Evolutionary conservation across 2,797 vertebrate genomes (phyloP).

Genomic region (Cacajao melanocephalus): DNA sequence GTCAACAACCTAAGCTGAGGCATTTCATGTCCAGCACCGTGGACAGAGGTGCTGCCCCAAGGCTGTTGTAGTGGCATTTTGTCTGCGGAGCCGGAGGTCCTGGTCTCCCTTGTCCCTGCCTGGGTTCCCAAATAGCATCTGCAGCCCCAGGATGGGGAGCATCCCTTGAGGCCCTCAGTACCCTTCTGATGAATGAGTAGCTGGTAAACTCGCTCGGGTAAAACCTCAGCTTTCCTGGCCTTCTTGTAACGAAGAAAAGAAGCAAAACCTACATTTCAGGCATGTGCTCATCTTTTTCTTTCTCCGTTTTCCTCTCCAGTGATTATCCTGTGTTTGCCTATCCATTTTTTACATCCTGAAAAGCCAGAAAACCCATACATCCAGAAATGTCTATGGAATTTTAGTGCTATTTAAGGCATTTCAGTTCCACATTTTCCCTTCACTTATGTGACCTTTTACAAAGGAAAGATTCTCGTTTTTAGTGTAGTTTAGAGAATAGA

Average conservation of each 20-base stretch:
- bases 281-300: background rate
- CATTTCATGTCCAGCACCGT: background rate
- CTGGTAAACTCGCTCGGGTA: background rate
- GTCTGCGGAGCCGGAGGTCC: background rate
- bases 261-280: background rate
- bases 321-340: background rate
- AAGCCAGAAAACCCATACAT: background rate
- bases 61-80: background rate
- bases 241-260: background rate
- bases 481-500: background rate
- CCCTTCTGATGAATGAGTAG: rapidly evolving
- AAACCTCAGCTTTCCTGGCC: background rate
- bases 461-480: background rate
- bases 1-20: background rate
- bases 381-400: background rate
- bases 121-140: background rate
- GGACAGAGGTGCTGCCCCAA: background rate
- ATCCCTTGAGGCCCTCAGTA: background rate
- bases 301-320: background rate
- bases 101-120: background rate
- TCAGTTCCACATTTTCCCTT: background rate
- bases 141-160: background rate
- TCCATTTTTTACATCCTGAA: background rate
- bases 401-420: background rate
- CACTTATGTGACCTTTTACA: background rate